Base-by-base conservation (phyloP, 23 tunicate species). In the Clavelina lepadiformis region DNA sequence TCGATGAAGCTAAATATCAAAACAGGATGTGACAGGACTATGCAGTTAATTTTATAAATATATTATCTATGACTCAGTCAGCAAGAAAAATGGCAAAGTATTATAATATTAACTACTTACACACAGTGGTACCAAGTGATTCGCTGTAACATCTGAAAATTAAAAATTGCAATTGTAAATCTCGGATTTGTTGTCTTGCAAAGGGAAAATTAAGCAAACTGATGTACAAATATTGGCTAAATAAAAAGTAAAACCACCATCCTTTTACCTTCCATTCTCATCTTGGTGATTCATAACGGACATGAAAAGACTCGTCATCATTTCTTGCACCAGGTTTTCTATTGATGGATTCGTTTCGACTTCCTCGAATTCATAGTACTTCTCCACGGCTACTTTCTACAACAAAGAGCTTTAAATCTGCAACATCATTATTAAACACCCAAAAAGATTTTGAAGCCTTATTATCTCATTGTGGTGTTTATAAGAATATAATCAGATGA, bases 231-330 rank as follows among this genome's bases (percentile, higher is more conserved):
- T 8, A 8, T 54, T 20, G 60, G 23, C 7, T 15, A 41, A 41
- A 41, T 15, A 41, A 41, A 41, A 11, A 15, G 11, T 15, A 11
- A 41, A 15, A 11, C 15, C 31, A 25, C 7, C 25, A 47, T 30
- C 6, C 8, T 30, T 3, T 58, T 59, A 79, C 96, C 96, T 88
- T 46, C 87, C 87, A 45, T 66, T 75, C 25, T 88, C 87, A 74
- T 79, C 96, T 68, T 88, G 86, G 34, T 74, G 78, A 45, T 67
- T 68, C 69, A 79, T 88, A 52, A 88, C 86, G 0, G 96, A 79
- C 53, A 88, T 69, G 66, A 88, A 88, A 11, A 88, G 66, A 67
- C 67, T 80, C 0, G 59, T 74, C 56, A 88, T 35, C 49, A 88
- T 88, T 37, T 88, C 96, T 6, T 88, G 81, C 2, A 88, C 82